phyloP scores from a whole-genome alignment of 2,797 vertebrate species.

The Thalassophryne amazonica region DNA sequence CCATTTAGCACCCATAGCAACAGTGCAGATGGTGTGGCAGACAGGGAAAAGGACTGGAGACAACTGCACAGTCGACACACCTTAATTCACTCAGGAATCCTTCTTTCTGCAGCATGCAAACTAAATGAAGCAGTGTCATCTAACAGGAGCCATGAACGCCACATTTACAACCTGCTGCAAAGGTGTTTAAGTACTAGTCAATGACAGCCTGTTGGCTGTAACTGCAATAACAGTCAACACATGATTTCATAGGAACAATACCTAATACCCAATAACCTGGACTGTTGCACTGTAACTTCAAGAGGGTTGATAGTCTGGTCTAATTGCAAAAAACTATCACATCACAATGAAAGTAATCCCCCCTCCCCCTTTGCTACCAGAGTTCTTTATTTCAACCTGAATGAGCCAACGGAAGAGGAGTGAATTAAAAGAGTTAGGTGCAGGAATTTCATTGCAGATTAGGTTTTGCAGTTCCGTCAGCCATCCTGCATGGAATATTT shows the following conservation, averaged over 20 bases:
- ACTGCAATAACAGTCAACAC: background rate
- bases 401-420: slow-evolving; percentile 9
- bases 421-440: slow-evolving; percentile 13
- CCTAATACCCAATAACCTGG: background rate
- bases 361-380: background rate
- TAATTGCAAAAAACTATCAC: no score
- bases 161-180: slow-evolving; percentile 13
- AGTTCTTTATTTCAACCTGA: no score
- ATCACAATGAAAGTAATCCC: background rate
- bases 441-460: slow-evolving; percentile 29
- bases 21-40: slow-evolving; percentile 24
- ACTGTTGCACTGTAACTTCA: background rate
- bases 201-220: background rate
- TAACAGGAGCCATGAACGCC: background rate
- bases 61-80: background rate
- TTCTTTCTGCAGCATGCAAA: slow-evolving; percentile 13
- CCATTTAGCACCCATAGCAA: slow-evolving; percentile 49
- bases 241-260: slow-evolving; percentile 12
- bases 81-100: background rate
- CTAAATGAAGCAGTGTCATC: background rate
- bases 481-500: no score
- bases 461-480: slow-evolving; percentile 40
- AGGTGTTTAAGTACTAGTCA: slow-evolving; percentile 5
- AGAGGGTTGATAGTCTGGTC: slow-evolving; percentile 28
- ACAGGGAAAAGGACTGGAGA: background rate